Evolutionary conservation across 2,888 invertebrate genomes (phyloP), one percentile per base, ranked within the genome.

Genomic region (Drosophila histrio): DNA sequence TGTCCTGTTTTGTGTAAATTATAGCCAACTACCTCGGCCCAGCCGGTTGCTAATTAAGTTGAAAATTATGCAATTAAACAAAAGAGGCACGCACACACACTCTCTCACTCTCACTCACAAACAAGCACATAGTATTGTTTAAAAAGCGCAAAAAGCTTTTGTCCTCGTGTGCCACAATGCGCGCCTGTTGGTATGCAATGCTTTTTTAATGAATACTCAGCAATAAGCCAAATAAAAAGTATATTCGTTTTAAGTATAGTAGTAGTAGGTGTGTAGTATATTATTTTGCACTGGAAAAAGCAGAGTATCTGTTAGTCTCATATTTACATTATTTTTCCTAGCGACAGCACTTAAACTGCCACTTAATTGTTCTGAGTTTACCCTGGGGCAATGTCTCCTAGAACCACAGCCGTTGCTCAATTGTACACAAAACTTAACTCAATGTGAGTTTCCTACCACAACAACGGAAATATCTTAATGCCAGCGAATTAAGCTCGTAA

Each of bases 121-220:
- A 47, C 15, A 19, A 7, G 43, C 15, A 24, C 17, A 30, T 8
- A n/a, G n/a, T n/a, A 32, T 24, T 19, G 41, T 36, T 76, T 43
- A 53, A 74, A 72, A 76, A 67, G 72, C 62, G 72, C 76, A 76
- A 53, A 38, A 39, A 11, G 38, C 54, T 44, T 66, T 76, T 72
- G 76, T 72, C 67, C 38, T 17, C 17, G 22, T 17, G 44, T 17
- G n/a, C 15, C 34, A 54, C 53, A 59, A 63, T 54, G 30, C 13
- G 15, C 52, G 54, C 43, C 62, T 47, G 59, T 30, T 44, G 41
- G 52, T 56, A 34, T 50, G 62, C 41, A 65, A 52, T 38, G 28
- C 5, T 41, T 34, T 44, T 19, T 53, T 17, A 22, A 21, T 28
- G 34, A 13, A n/a, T 4, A 13, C 34, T n/a, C 21, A 2, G 17